Evolutionary conservation across 2,888 invertebrate genomes (phyloP).

Genomic region (Eutolmus rufibarbis): DNA sequence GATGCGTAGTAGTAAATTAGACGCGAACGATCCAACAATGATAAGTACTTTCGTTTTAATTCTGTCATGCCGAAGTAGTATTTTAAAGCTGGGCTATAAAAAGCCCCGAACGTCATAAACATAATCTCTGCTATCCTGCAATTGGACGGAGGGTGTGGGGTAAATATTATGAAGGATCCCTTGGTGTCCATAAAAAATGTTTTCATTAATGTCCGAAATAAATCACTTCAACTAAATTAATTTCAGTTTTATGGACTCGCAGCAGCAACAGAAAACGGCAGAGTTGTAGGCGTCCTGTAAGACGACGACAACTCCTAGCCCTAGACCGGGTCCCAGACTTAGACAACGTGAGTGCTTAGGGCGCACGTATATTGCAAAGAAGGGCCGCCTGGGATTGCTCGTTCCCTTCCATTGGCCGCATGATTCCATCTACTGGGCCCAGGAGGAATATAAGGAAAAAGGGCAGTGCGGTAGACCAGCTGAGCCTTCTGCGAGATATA

Average conservation of each 20-base stretch:
- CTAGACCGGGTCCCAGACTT: background rate
- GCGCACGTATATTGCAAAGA: background rate
- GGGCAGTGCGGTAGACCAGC: background rate
- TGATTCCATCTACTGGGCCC: constrained; percentile 16
- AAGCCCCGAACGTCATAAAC: constrained; percentile 38
- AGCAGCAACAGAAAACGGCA: background rate
- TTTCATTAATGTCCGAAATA: constrained; percentile 52
- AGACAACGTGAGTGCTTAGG: background rate
- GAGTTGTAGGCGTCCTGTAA: constrained; percentile 13
- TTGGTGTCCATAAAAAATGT: constrained; percentile 45
- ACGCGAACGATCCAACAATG: constrained; percentile 4
- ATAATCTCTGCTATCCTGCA: constrained; percentile 36
- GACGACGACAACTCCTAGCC: background rate
- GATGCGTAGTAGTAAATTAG: background rate
- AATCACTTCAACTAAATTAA: constrained; percentile 54
- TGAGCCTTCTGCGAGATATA: background rate
- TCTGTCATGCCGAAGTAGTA: background rate
- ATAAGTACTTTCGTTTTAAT: constrained; percentile 28
- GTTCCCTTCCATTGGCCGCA: background rate
- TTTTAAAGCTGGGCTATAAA: constrained; percentile 1
- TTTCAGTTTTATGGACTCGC: constrained; percentile 52
- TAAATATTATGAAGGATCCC: constrained; percentile 41
- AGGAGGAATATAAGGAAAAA: constrained; percentile 15
- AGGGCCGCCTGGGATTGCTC: background rate
- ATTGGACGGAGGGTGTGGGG: background rate